A percentile compares a stretch with the other conserved stretches of the same genome.
Evolutionary conservation across 1,140 invertebrate genomes (phyloP).

Genomic region (Polypedilum vanderplanki): DNA sequence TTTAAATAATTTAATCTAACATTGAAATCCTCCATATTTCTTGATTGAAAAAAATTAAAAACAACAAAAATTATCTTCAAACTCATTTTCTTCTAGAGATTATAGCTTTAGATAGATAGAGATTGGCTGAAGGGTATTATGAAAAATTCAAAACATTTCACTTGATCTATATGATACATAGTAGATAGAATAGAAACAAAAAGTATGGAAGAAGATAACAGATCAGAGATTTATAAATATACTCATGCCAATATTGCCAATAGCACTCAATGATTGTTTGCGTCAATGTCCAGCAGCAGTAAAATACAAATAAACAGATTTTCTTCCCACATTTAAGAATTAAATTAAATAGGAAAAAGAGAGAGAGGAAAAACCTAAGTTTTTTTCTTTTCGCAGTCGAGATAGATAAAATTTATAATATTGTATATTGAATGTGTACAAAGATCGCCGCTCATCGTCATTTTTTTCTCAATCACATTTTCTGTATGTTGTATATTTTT

Average conservation of each 20-base stretch:
- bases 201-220: not conserved
- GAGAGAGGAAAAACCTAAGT: not conserved
- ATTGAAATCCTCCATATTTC: too few species aligned
- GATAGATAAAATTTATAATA: conserved; percentile 1
- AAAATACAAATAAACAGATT: not conserved
- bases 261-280: conserved; percentile 4
- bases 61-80: too few species aligned
- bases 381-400: not conserved
- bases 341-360: not conserved
- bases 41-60: too few species aligned
- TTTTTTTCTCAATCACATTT: conserved; percentile 9
- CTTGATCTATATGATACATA: too few species aligned
- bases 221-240: not conserved
- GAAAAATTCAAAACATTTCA: too few species aligned
- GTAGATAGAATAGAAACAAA: too few species aligned
- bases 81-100: too few species aligned
- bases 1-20: too few species aligned
- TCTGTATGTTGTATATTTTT: not conserved
- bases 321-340: not conserved
- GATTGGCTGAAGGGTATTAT: too few species aligned
- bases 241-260: not conserved
- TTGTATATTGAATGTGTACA: conserved; percentile 1
- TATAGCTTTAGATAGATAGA: too few species aligned
- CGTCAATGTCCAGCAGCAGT: conserved; percentile 15
- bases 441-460: not conserved